phyloP scores from a whole-genome alignment of 2,113 vertebrate species.

The Gobius niger region DNA sequence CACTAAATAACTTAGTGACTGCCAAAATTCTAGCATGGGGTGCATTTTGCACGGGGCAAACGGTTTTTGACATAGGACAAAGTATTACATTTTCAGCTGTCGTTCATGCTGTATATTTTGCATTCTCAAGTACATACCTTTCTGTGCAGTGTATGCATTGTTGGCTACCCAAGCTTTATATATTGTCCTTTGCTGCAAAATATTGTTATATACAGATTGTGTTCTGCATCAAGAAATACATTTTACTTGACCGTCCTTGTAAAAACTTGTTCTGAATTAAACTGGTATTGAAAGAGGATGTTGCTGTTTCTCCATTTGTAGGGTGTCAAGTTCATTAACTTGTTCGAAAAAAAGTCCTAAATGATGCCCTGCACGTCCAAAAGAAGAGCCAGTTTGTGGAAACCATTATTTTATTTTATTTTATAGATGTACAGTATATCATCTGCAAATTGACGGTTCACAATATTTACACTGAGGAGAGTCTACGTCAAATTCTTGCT shows the following conservation, averaged over 20 bases:
- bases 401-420: conserved; percentile 53
- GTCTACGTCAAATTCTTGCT: background rate
- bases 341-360: too few species aligned
- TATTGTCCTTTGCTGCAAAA: conserved; percentile 11
- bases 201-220: conserved; percentile 4
- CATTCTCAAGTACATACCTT: background rate
- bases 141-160: conserved; percentile 16
- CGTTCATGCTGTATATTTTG: background rate
- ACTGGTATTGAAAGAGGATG: too few species aligned
- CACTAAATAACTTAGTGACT: conserved; percentile 22
- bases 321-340: too few species aligned
- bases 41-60: background rate
- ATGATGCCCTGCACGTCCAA: too few species aligned
- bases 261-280: background rate
- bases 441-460: conserved; percentile 29
- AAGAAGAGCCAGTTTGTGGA: background rate
- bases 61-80: conserved; percentile 18
- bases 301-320: too few species aligned
- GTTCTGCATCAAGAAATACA: background rate
- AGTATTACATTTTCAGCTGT: conserved; percentile 2
- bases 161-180: conserved; percentile 7
- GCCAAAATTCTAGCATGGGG: background rate
- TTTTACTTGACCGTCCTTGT: background rate
- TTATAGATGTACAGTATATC: conserved; percentile 32
- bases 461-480: conserved; percentile 38